phyloP scores from a whole-genome alignment of 2,113 vertebrate genomes.

The Acinonyx jubatus region DNA sequence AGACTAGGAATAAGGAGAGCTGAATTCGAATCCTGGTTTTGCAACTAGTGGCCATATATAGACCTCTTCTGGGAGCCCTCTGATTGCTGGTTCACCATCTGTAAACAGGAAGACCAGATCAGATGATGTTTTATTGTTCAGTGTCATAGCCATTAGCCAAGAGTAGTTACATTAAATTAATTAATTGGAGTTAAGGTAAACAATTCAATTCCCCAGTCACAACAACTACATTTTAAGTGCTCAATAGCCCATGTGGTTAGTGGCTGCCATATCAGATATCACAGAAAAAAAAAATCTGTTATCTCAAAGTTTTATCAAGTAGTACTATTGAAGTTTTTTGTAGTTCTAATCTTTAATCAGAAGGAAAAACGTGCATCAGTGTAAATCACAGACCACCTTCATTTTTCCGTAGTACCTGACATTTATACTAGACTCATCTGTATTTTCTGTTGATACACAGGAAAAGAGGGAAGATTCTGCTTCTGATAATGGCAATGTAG shows the following conservation, averaged over 20 bases:
- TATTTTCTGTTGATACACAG: not conserved
- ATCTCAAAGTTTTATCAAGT: not conserved
- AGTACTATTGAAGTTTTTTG: not conserved
- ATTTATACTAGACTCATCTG: not conserved
- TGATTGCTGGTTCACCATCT: not conserved
- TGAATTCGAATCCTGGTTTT: not conserved
- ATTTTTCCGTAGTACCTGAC: not conserved
- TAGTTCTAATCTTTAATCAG: not conserved
- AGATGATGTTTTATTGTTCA: not conserved
- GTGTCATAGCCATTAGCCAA: not conserved
- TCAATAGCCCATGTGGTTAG: not conserved
- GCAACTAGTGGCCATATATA: not conserved
- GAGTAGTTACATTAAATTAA: slow-evolving; percentile 3
- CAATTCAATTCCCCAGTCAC: not conserved
- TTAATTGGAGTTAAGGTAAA: slow-evolving; percentile 5
- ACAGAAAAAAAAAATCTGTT: not conserved
- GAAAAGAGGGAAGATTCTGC: not conserved
- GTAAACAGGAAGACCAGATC: not conserved
- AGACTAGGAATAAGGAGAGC: not conserved
- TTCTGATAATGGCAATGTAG: not conserved
- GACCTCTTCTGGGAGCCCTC: not conserved
- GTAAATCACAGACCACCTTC: not conserved
- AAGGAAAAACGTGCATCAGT: not conserved
- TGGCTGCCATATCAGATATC: not conserved
- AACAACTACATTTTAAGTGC: not conserved